Base-by-base conservation (phyloP, 2,797 vertebrate genomes). In the Sphaeramia orbicularis region DNA sequence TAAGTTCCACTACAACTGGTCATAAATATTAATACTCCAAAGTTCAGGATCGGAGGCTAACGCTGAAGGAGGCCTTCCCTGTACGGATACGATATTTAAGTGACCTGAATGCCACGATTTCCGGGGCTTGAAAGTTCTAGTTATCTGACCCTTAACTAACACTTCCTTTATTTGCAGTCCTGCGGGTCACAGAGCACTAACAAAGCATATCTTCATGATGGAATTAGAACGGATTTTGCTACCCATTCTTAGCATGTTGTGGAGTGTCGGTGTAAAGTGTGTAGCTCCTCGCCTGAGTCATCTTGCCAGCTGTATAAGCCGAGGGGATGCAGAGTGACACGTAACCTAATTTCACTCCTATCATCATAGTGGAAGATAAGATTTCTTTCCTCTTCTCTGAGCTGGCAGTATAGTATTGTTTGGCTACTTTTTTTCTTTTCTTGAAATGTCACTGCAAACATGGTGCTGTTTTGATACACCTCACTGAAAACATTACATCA, bases 131-230 rank as follows among this genome's bases (percentile, higher is more conserved):
- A 69, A 73, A 71, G 64, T 32, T 61, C 56, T 24, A 18, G 21
- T 54, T 36, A 59, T 50, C 16, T 45, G 47, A 74, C 60, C 72
- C 49, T 57, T n/a, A 43, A 40, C 59, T 56, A 60, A 35, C 64
- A 61, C 14, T 53, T 18, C 51, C 43, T 70, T 78, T 74, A 59
- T 80, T 38, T 65, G 50, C 44, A 50, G n/a, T 4, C 41, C 30
- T 58, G 1, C 53, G 56, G 70, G 53, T 74, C 72, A 65, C 21
- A 16, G 53, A 55, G 27, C 71, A 63, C 13, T 15, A 52, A 81
- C 66, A 83, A 85, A 81, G 73, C 63, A 16, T 4, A 19, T 38
- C 63, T 60, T 50, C 24, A 53, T 70, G 42, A 27, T 65, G 54
- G 10, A 52, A 50, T 57, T 45, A 48, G 38, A 61, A 65, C 42